Conservation (phyloP, 2,113 vertebrate species). For the Rhabdomys dilectus region DNA sequence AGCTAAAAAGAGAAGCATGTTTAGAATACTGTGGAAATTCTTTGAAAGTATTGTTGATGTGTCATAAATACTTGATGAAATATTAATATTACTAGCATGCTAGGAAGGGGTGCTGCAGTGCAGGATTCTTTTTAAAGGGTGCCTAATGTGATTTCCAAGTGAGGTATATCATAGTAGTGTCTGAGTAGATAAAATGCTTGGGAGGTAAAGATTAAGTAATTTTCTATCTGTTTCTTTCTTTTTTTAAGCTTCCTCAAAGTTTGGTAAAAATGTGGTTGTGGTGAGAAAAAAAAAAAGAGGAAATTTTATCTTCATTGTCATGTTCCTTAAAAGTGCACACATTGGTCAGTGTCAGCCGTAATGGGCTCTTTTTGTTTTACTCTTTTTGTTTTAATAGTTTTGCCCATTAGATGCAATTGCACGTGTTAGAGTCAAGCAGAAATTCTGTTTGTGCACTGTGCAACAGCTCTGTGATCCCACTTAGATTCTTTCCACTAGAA, state of each 20-base stretch:
- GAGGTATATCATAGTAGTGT: background rate
- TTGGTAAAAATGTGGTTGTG: slow-evolving; percentile 72
- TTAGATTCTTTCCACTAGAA: background rate
- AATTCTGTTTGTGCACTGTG: background rate
- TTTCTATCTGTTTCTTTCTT: slow-evolving; percentile 21
- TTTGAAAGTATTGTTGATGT: slow-evolving; percentile 17
- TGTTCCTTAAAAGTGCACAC: slow-evolving; percentile 53
- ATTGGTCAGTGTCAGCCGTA: slow-evolving; percentile 1
- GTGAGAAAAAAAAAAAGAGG: slow-evolving; percentile 67
- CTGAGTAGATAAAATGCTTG: background rate
- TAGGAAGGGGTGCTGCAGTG: background rate
- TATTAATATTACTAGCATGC: background rate
- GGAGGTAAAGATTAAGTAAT: slow-evolving; percentile 38
- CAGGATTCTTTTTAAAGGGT: background rate
- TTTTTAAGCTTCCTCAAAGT: slow-evolving; percentile 58
- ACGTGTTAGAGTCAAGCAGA: background rate
- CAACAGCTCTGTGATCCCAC: background rate
- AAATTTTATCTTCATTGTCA: slow-evolving; percentile 62
- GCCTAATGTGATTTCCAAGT: background rate
- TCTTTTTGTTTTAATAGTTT: background rate
- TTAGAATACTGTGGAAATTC: background rate
- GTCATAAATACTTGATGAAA: background rate
- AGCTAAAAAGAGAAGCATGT: slow-evolving; percentile 34
- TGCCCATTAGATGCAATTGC: background rate
- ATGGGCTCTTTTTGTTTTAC: slow-evolving; percentile 43